Evolutionary conservation across 2,888 invertebrate genomes (phyloP).

Genomic region (Andrena minutula): DNA sequence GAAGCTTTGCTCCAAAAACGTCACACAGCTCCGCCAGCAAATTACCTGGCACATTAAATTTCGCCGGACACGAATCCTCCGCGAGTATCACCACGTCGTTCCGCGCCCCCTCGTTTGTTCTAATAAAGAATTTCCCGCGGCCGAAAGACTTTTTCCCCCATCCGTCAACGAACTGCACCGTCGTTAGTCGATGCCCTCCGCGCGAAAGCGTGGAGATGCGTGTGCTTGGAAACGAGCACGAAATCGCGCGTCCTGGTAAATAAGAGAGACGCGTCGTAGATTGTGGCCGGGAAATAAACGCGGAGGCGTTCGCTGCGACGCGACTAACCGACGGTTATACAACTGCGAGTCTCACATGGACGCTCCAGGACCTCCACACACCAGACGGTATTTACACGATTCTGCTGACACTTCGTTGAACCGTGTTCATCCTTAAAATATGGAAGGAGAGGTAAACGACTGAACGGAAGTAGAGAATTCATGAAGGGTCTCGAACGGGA

Average conservation of each 20-base stretch:
- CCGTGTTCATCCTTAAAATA: constrained; percentile 28
- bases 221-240: constrained; percentile 30
- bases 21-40: too few species aligned
- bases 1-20: too few species aligned
- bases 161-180: constrained; percentile 1
- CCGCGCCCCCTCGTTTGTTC: constrained; percentile 13
- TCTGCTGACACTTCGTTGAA: constrained; percentile 36
- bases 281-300: constrained; percentile 57
- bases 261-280: constrained; percentile 26
- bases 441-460: constrained; percentile 18
- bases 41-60: background rate
- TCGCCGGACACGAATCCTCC: constrained; percentile 6
- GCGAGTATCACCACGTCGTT: background rate
- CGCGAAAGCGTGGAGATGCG: constrained; percentile 5
- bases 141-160: constrained; percentile 12
- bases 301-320: constrained; percentile 14
- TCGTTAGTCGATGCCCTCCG: constrained; percentile 15
- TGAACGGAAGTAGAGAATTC: constrained; percentile 1
- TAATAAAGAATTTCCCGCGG: constrained; percentile 32
- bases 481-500: background rate
- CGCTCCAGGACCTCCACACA: constrained; percentile 16
- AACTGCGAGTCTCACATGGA: constrained; percentile 25
- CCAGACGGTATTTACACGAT: constrained; percentile 45
- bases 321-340: constrained; percentile 47
- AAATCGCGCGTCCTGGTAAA: constrained; percentile 25